Percentiles rank a stretch among this genome's conserved stretches.
phyloP scores from a whole-genome alignment of 64 coral and sea anemone genomes.

The Stichodactyla helianthus region DNA sequence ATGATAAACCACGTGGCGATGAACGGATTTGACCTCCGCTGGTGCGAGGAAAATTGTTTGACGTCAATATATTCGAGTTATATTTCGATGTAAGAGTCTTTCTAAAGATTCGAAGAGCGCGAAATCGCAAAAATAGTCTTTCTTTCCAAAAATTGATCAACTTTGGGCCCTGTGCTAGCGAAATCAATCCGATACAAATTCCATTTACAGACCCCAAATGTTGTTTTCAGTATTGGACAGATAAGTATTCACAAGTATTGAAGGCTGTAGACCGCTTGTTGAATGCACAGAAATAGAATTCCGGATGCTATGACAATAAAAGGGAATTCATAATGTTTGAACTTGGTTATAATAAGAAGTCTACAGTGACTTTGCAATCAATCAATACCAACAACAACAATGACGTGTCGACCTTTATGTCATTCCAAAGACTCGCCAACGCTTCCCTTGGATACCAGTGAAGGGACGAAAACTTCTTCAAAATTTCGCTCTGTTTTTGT shows the following conservation, averaged over 20 bases:
- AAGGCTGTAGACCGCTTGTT: background rate
- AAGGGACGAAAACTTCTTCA: background rate
- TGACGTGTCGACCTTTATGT: background rate
- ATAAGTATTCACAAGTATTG: background rate
- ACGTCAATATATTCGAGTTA: background rate
- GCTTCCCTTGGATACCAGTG: constrained; percentile 2
- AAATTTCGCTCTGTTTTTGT: background rate
- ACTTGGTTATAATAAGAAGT: background rate
- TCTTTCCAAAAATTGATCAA: background rate
- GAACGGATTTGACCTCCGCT: background rate
- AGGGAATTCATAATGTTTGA: background rate
- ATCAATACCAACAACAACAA: background rate
- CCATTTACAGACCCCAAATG: background rate
- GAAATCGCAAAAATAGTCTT: background rate
- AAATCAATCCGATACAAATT: background rate
- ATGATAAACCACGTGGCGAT: background rate
- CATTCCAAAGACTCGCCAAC: background rate
- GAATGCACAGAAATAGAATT: background rate
- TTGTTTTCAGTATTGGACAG: too few species aligned
- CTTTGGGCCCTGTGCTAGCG: background rate
- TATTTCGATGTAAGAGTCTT: background rate
- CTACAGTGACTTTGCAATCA: background rate
- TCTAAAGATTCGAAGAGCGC: background rate
- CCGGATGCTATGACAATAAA: background rate
- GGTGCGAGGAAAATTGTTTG: background rate